These are phyloP conservation scores for Lypha dubia DNA, from an alignment of 2,888 invertebrate genomes.

Conservation along the genomic window DNA sequence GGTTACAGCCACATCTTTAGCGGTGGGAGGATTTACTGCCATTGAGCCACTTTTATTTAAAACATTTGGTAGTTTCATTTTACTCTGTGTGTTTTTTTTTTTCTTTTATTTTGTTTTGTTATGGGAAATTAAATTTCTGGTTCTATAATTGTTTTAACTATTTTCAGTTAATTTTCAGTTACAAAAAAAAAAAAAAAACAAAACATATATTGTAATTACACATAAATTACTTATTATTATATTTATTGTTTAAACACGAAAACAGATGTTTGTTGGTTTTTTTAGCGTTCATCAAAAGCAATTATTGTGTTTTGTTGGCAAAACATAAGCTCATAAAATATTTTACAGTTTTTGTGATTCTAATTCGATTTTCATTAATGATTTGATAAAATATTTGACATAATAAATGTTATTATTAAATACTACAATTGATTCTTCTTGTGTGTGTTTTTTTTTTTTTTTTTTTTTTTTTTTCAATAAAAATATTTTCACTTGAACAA, in stretches of 20 bases:
- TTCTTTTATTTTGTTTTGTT: not conserved
- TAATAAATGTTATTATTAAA: constrained; percentile 40
- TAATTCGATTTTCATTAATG: constrained; percentile 53
- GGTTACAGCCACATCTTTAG: constrained; percentile 43
- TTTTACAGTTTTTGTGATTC: constrained; percentile 40
- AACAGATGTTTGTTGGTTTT: constrained; percentile 19
- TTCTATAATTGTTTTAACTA: constrained; percentile 12
- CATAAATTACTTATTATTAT: constrained; percentile 60
- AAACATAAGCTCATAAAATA: constrained; percentile 17
- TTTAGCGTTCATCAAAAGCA: constrained; percentile 40
- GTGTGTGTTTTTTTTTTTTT: too few relatives aligned
- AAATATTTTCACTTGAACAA: not conserved
- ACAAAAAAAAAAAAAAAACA: too few relatives aligned
- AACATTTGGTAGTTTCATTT: constrained; percentile 70
- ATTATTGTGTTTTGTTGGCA: constrained; percentile 42
- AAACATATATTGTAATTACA: constrained; percentile 53
- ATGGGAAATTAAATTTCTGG: constrained; percentile 23
- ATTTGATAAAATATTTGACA: constrained; percentile 35
- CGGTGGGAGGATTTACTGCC: constrained; percentile 61
- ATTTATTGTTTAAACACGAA: constrained; percentile 53
- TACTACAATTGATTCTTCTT: not conserved
- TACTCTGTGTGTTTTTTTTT: not conserved
- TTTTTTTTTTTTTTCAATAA: not conserved
- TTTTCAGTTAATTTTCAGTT: constrained; percentile 1
- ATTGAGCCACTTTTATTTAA: constrained; percentile 67